Base-by-base conservation (phyloP, 2,113 vertebrate genomes). In the Kryptolebias marmoratus region DNA sequence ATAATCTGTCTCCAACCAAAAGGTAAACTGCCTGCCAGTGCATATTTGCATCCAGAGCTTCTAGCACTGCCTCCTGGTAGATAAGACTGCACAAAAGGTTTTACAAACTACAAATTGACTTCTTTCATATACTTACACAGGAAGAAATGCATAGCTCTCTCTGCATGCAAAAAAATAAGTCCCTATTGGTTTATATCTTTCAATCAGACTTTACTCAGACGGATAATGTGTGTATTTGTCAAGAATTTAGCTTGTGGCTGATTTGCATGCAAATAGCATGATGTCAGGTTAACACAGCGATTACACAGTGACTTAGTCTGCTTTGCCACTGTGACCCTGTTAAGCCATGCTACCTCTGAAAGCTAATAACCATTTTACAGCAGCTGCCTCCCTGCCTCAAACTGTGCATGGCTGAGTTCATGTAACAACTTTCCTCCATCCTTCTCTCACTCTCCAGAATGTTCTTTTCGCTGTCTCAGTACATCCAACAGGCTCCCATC, bases 201-300 rank as follows among this genome's bases (percentile, higher is more conserved):
- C 12, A 12, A 4, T 3, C 0, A 22, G 12, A 27, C 12, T 10
- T 56, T 59, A 27, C 4, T 31, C 9, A n/a, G 53, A 28, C 39
- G 58, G n/a, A 32, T 54, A 42, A 61, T 54, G 55, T 2, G 7
- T 50, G 53, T 39, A n/a, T 30, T 31, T 31, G 22, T 57, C 42
- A 42, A 31, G 57, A 32, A 52, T 57, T 32, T 52, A 76, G 45
- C n/a, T 18, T 44, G 58, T 0, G 4, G 73, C 31, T 77, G 68
- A 88, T 87, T 74, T 87, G 75, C 73, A 83, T 82, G 60, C 64
- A 79, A 72, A 67, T 47, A 76, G 65, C 78, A 57, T 77, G 80
- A 91, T 91, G 79, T 72, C 60, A 67, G 75, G 84, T 86, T 88
- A 89, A 87, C 84, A 83, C 57, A 31, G 68, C 83, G 80, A 88